A percentile compares a stretch with the other conserved stretches of the same genome.
phyloP scores from a whole-genome alignment of 2,797 vertebrate genomes.

The Thripadectes ignobilis region DNA sequence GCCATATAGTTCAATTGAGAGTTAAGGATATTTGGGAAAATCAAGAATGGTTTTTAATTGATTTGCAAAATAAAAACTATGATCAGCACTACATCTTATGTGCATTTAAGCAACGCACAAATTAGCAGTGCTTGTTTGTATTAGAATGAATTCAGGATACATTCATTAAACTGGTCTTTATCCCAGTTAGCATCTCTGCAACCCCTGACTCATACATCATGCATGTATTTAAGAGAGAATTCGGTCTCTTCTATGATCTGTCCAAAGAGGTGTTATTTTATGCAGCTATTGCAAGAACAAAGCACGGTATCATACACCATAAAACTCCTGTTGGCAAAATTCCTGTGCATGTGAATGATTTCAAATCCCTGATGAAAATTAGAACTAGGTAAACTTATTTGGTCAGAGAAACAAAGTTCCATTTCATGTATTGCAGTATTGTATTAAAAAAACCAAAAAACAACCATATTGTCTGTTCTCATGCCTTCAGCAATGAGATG shows the following conservation, averaged over 20 bases:
- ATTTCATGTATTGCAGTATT: not conserved
- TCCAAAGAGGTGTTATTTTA: not conserved
- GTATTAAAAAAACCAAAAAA: not conserved
- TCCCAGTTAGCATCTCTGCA: not conserved
- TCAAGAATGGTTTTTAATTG: not conserved
- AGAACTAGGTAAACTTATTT: not conserved
- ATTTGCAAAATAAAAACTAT: not conserved
- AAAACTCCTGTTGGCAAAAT: not conserved
- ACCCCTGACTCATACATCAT: not conserved
- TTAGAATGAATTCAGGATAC: not conserved
- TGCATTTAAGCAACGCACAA: not conserved
- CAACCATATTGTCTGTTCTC: not conserved
- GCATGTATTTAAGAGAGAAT: not conserved
- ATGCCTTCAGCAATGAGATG: not conserved
- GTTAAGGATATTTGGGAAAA: not conserved
- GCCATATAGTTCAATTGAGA: not conserved
- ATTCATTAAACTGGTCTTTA: not conserved
- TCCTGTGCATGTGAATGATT: not conserved
- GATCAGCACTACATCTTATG: not conserved
- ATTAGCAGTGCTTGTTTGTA: not conserved
- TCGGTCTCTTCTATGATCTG: not conserved
- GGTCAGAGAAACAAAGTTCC: not conserved
- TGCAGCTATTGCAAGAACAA: not conserved
- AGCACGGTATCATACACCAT: not conserved
- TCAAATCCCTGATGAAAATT: not conserved